These are phyloP conservation scores for Lithophane socia DNA, from an alignment of 2,888 invertebrate genomes.

Conservation along the genomic window DNA sequence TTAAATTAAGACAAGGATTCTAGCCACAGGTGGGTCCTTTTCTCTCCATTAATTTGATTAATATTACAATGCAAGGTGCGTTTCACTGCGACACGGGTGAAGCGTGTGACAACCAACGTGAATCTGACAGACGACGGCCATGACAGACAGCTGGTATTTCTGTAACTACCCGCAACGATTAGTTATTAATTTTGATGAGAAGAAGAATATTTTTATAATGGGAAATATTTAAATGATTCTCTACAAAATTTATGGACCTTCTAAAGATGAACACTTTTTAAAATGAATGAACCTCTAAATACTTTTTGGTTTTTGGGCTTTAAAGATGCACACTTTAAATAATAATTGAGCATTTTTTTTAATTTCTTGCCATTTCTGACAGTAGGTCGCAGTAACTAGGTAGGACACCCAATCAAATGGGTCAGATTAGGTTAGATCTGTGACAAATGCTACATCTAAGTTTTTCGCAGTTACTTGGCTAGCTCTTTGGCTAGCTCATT, in stretches of 20 bases:
- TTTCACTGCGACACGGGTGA: conserved; percentile 7
- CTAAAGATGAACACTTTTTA: not conserved
- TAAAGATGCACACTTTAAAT: too few relatives aligned
- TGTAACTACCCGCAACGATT: conserved; percentile 20
- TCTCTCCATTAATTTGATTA: conserved; percentile 31
- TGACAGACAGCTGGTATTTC: conserved; percentile 12
- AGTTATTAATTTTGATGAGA: not conserved
- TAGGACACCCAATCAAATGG: not conserved
- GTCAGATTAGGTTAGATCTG: not conserved
- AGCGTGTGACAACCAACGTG: conserved; percentile 5
- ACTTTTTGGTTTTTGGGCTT: too few relatives aligned
- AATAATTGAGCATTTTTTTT: too few relatives aligned
- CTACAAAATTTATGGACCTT: not conserved
- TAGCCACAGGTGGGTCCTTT: conserved; percentile 15
- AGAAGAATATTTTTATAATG: not conserved
- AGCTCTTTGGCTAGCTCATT: too few relatives aligned
- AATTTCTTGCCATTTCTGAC: too few relatives aligned
- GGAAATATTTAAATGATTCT: not conserved
- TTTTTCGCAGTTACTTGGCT: too few relatives aligned
- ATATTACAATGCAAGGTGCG: conserved; percentile 23
- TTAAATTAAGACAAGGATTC: conserved; percentile 33
- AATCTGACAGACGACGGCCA: conserved; percentile 12
- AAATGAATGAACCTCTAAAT: not conserved
- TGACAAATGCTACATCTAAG: too few relatives aligned
- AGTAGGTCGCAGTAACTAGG: not conserved